Base-by-base conservation (phyloP, 2,113 vertebrate species). In the Daubentonia madagascariensis region DNA sequence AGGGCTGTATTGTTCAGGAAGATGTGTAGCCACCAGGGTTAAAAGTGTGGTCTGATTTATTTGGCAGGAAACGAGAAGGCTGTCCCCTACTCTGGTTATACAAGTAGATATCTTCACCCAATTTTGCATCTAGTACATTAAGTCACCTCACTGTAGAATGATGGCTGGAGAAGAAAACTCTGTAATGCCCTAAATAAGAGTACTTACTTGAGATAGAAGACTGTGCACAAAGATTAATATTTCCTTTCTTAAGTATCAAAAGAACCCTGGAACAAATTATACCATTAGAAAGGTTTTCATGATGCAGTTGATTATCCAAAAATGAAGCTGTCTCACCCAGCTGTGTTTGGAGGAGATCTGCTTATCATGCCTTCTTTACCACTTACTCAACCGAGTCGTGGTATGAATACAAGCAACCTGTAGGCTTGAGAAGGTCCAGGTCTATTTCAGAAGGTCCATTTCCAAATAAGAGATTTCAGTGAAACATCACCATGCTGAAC, bases 151-250 rank as follows among this genome's bases (percentile, higher is more conserved):
- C 48, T 50, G 28, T 37, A 67, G 88, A 43, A 59, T 5, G 17
- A 22, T 50, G 4, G 0, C 97, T 94, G 87, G 95, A 97, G 91
- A 95, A 94, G 79, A 95, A 68, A 89, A 84, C 89, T 87, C 84
- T 78, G 59, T 61, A 72, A 85, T 43, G 48, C 83, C 28, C 0
- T 52, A 72, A 72, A 81, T 65, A 37, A 72, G 78, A 94, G 65
- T 23, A 28, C 45, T 43, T 63, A 57, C 54, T 57, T 57, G 28
- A 57, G 13, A 52, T 57, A 6, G 54, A 52, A 48, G 54, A 89
- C 73, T 68, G 40, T 40, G 37, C 68, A 52, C 20, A 2, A 43
- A 43, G 65, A 91, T 95, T 72, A 81, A 32, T 11, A 65, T 59
- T 89, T 76, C 91, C 83, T 40, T 83, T 80, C 91, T 79, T 43